phyloP scores from a whole-genome alignment of 2,113 vertebrate genomes.

The Tachysurus vachellii region DNA sequence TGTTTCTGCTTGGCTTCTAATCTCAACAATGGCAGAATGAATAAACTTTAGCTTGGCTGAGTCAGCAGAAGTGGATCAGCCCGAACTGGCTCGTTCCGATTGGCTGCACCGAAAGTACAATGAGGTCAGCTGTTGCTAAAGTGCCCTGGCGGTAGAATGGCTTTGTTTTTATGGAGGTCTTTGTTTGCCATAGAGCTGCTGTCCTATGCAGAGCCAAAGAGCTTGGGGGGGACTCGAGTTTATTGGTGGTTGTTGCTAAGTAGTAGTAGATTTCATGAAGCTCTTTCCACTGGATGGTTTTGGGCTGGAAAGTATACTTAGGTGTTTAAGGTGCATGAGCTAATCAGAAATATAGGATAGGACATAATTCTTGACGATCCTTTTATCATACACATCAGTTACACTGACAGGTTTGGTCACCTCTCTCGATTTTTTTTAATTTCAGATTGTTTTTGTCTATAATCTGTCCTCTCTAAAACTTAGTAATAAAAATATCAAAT shows the following conservation, averaged over 20 bases:
- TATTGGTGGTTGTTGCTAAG: conserved; percentile 7
- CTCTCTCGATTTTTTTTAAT: background rate
- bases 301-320: background rate
- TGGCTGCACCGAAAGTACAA: conserved; percentile 51
- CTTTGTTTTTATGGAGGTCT: conserved; percentile 35
- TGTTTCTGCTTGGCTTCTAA: conserved; percentile 10
- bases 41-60: conserved; percentile 56
- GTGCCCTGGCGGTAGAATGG: conserved; percentile 57
- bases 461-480: too few relatives aligned
- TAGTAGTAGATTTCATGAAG: background rate
- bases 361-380: background rate
- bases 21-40: conserved; percentile 47
- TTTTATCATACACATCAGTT: background rate
- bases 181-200: too few relatives aligned
- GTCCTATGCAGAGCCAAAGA: too few relatives aligned
- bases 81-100: conserved; percentile 48
- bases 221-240: background rate
- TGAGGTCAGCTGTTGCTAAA: conserved; percentile 64
- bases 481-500: background rate
- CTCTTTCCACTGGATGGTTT: background rate
- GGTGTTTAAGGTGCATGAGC: background rate
- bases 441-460: too few relatives aligned
- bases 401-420: background rate
- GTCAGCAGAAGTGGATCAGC: conserved; percentile 59
- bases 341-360: background rate